Conservation (phyloP, 2,888 invertebrate species). For the Agriopis aurantiaria region DNA sequence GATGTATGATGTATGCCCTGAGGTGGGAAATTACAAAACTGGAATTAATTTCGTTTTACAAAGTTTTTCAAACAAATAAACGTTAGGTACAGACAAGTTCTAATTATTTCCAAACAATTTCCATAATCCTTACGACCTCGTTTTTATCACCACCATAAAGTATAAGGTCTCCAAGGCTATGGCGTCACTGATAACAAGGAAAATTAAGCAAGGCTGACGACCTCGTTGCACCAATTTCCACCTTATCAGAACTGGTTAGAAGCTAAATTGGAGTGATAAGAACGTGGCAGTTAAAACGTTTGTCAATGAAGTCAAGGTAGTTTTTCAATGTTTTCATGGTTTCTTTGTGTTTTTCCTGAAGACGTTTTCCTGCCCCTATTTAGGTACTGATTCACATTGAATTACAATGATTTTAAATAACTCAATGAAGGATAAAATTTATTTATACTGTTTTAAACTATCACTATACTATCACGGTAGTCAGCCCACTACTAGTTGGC, state of each 20-base stretch:
- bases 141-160: conserved; percentile 27
- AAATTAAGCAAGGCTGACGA: conserved; percentile 22
- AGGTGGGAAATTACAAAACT: no score
- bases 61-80: no score
- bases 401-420: no score
- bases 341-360: conserved; percentile 27
- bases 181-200: conserved; percentile 25
- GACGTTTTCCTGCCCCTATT: conserved; percentile 1
- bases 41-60: no score
- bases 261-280: conserved; percentile 3
- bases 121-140: conserved; percentile 18
- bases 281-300: conserved; percentile 1
- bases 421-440: no score
- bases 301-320: conserved; percentile 17
- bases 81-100: no score
- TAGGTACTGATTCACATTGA: no score
- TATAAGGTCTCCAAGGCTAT: conserved; percentile 15
- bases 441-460: no score
- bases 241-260: conserved; percentile 24
- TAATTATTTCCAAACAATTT: background rate
- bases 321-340: conserved; percentile 8
- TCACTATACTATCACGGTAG: no score
- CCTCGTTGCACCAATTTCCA: conserved; percentile 5
- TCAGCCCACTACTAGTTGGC: no score
- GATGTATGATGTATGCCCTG: no score